Evolutionary conservation across 2,113 vertebrate species (phyloP), one percentile per base, ranked within the genome.

Genomic region (Ochotona princeps): DNA sequence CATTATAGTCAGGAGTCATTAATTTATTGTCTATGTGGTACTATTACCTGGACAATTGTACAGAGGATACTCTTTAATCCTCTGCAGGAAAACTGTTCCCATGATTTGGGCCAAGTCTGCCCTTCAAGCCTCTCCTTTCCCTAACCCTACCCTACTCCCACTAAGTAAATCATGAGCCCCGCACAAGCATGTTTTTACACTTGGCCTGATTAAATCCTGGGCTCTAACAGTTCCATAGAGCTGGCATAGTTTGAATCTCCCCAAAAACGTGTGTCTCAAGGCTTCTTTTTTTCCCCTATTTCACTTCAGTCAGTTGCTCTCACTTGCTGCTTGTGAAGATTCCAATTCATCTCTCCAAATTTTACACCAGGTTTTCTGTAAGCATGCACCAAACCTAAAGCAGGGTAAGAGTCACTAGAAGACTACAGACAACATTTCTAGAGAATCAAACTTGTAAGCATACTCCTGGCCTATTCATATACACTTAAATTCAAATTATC

Each of bases 1-100:
- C 54, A 21, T 1, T 65, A 17, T 82, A 15, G 26, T 60, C 82
- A 81, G 0, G 9, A 44, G 25, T 72, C 14, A 89, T 17, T 92
- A 73, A 74, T 57, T 17, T 89, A 84, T 66, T 70, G 57, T 49
- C 67, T 79, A 80, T 51, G 69, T 63, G n/a, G 83, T 74, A 89
- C 80, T 74, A 28, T 10, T 69, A 57, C 63, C 69, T 30, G 26
- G 54, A 85, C 11, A 30, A 13, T 66, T 47, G 10, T 79, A 82
- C 38, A 69, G 21, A 76, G 63, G 21, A 54, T 65, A 69, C n/a
- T 92, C 51, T 25, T 75, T 44, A 63, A 69, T 26, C 14, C 63
- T 61, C 66, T 63, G 26, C 9, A 11, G 61, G 73, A 86, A 25
- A 86, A 54, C 18, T 9, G 63, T 10, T 38, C 20, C 35, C 20